Conservation (phyloP, 2,113 vertebrate species). For the Pygoscelis antarcticus region DNA sequence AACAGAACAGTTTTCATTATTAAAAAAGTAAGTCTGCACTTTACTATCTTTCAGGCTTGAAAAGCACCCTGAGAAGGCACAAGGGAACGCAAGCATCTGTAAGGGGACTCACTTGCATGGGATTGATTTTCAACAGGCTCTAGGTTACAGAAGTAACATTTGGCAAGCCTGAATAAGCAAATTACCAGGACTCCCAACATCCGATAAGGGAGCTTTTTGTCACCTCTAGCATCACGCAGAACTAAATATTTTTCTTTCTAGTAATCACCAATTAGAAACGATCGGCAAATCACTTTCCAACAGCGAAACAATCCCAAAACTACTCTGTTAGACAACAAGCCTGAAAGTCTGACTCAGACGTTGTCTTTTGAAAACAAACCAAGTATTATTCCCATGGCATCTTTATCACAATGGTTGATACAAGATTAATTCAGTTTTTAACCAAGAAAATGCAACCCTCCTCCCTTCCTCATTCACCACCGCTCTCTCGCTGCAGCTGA, state of each 20-base stretch:
- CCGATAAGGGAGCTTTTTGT: background rate
- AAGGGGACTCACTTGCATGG: background rate
- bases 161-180: background rate
- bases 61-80: background rate
- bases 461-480: background rate
- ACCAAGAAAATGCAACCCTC: background rate
- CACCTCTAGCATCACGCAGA: background rate
- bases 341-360: background rate
- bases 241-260: background rate
- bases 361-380: conserved; percentile 25
- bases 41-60: background rate
- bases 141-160: background rate
- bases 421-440: background rate
- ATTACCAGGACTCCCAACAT: background rate
- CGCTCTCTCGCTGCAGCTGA: fast-evolving
- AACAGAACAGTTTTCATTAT: fast-evolving
- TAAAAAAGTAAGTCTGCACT: background rate
- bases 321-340: background rate
- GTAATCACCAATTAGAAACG: background rate
- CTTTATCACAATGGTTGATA: background rate
- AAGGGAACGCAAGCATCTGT: background rate
- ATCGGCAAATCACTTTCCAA: background rate
- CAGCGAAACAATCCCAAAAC: background rate
- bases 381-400: background rate
- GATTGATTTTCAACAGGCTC: background rate